Base-by-base conservation (phyloP, 2,113 vertebrate species). In the Pseudopipra pipra region DNA sequence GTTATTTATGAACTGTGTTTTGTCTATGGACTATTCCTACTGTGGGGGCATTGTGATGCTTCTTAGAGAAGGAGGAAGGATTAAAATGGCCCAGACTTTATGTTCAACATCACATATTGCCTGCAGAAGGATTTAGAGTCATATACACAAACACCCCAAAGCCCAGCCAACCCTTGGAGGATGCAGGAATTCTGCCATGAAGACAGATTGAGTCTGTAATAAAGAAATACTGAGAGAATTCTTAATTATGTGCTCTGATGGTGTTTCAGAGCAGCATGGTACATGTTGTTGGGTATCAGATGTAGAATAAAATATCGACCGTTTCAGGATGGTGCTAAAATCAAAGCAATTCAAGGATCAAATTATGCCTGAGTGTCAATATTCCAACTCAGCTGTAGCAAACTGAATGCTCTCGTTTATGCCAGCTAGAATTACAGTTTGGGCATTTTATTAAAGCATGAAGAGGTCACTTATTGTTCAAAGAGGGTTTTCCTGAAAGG, bases 1-100 rank as follows among this genome's bases (percentile, higher is more conserved):
- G 87, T 91, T 96, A 96, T 94, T 97, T 97, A 95, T 96, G 97
- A 96, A 67, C 75, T 47, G 9, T 98, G 97, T 98, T 98, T 97
- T 98, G 97, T 97, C 98, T 97, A 41, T 97, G 92, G 88, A 76
- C 82, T 90, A 20, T 87, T 97, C 89, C 90, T 94, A 92, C 87
- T 61, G 75, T 73, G 12, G 54, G 72, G 5, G 3, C 79, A 88
- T 83, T 79, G 79, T 94, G 90, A 33, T 77, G 52, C 55, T 76
- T 77, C 5, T 82, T 74, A n/a, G 76, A 49, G 71, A 68, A 89
- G 56, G 70, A 90, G 65, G 85, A 93, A 96, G 87, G 92, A 87
- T 85, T 85, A 59, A 91, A 94, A 92, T 59, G 71, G 59, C 83
- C 85, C 85, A 67, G 66, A 25, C 39, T 94, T 85, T 82, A 11